Base-by-base conservation (phyloP, 2,888 invertebrate species). In the Eupithecia tripunctaria region DNA sequence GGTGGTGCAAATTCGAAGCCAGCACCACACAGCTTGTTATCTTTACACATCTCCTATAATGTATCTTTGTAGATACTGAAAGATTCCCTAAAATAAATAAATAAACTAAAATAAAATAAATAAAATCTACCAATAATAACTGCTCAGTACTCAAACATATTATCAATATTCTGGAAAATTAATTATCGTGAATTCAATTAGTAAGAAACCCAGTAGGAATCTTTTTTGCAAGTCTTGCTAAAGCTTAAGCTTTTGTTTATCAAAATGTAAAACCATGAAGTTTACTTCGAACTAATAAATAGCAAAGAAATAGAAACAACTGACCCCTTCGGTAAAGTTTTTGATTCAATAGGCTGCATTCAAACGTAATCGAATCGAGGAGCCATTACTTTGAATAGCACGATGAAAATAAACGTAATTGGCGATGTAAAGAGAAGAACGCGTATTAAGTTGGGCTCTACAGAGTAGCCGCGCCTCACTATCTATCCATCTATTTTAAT, bases 341-440 rank as follows among this genome's bases (percentile, higher is more conserved):
- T 86, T 84, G 86, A 87, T 88, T 85, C 82, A 84, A 84, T 82
- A 85, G 79, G 78, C 80, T 77, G 81, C 80, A 81, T 79, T 79
- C 83, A 77, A 76, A 87, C 85, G 89, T 86, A 90, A 90, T 89
- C 86, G 84, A 86, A 88, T 89, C 87, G 87, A 88, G 79, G 81
- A 87, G 85, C 85, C 82, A 88, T 88, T 89, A 88, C 84, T 85
- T 85, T 84, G 87, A 91, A 91, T 89, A 82, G 88, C 84, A 82
- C 85, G 86, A 88, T 89, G 88, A 88, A 90, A 90, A 89, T 88
- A 89, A 84, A 86, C 85, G 88, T 91, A 91, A 91, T 91, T 92
- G 89, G 87, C 86, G 81, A 85, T 83, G 85, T 84, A 84, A 91
- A 88, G 91, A 91, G 85, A 86, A 85, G 84, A 87, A 80, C 83